Conservation (phyloP, 2,113 vertebrate genomes). For the Amphiprion percula region DNA sequence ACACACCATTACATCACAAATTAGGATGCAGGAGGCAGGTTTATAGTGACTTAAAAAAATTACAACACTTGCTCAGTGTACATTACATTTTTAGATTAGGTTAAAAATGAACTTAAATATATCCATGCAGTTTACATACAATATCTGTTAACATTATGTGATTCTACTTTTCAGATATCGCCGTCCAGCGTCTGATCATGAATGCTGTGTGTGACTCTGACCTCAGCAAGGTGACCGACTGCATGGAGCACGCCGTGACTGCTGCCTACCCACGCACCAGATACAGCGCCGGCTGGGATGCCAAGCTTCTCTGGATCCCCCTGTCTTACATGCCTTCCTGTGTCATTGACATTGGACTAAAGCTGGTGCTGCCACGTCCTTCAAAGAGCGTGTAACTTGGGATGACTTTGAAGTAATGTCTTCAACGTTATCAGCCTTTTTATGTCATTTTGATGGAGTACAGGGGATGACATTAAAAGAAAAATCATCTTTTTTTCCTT, state of each 20-base stretch:
- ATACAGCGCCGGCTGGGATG: slow-evolving; percentile 96
- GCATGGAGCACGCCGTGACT: slow-evolving; percentile 91
- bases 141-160: not conserved
- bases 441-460: slow-evolving; percentile 18
- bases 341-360: slow-evolving; percentile 87
- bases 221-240: slow-evolving; percentile 90
- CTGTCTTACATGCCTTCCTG: slow-evolving; percentile 92
- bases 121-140: too few species aligned
- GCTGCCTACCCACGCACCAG: slow-evolving; percentile 89
- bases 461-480: not conserved
- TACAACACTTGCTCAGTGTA: too few species aligned
- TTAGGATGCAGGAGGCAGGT: too few species aligned
- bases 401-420: not conserved
- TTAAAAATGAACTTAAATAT: too few species aligned
- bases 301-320: slow-evolving; percentile 94
- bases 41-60: too few species aligned
- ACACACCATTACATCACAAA: too few species aligned
- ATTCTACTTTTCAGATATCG: slow-evolving; percentile 83
- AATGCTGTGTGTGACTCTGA: slow-evolving; percentile 89
- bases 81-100: too few species aligned
- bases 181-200: slow-evolving; percentile 88
- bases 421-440: slow-evolving; percentile 18
- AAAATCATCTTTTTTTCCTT: slow-evolving; percentile 17
- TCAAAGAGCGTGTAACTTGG: slow-evolving; percentile 79
- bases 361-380: slow-evolving; percentile 89